These are phyloP conservation scores for Polietes domitor DNA, from an alignment of 2,888 invertebrate species.

Conservation along the genomic window DNA sequence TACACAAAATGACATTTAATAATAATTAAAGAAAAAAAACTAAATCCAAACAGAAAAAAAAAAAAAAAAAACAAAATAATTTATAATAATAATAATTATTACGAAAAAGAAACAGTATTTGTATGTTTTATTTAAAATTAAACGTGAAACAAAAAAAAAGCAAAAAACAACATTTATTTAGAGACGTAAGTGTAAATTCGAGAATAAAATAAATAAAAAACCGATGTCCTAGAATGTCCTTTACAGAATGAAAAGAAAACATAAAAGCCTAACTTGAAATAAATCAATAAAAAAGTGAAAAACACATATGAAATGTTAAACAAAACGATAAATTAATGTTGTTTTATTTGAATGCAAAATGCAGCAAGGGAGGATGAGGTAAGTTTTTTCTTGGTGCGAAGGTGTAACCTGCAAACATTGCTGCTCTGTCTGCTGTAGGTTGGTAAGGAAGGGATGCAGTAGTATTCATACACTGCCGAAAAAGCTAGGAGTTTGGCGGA, in stretches of 20 bases:
- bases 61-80: slow-evolving; percentile 16
- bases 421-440: no score
- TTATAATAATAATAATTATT: slow-evolving; percentile 29
- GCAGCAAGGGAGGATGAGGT: no score
- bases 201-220: slow-evolving; percentile 51
- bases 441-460: no score
- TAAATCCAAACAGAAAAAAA: slow-evolving; percentile 38
- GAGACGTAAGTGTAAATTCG: slow-evolving; percentile 61
- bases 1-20: slow-evolving; percentile 38
- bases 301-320: slow-evolving; percentile 67
- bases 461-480: no score
- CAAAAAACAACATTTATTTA: slow-evolving; percentile 58
- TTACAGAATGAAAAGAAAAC: slow-evolving; percentile 51
- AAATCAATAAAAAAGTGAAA: slow-evolving; percentile 60
- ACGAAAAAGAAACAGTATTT: slow-evolving; percentile 65
- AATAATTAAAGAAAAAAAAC: slow-evolving; percentile 27
- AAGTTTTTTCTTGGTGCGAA: no score
- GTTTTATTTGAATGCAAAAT: slow-evolving; percentile 13
- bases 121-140: slow-evolving; percentile 68
- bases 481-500: no score
- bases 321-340: slow-evolving; percentile 51
- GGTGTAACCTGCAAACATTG: no score
- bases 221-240: slow-evolving; percentile 65
- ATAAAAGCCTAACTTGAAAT: slow-evolving; percentile 62
- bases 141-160: slow-evolving; percentile 54